Conservation (phyloP, 2,888 invertebrate species). For the Cephus rjabovi region DNA sequence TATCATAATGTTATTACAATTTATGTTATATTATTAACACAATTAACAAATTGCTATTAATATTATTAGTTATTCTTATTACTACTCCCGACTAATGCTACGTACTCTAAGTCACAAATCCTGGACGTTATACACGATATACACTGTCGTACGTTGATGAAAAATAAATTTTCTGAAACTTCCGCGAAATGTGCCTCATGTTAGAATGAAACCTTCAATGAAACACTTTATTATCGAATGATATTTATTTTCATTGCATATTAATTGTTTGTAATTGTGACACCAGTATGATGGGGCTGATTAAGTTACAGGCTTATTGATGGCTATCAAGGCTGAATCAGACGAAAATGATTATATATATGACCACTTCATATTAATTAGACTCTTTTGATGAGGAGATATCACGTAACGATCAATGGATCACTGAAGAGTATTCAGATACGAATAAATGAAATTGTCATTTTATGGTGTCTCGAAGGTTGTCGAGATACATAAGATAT, state of each 20-base stretch:
- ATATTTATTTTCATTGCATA: not conserved
- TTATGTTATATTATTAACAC: slow-evolving; percentile 14
- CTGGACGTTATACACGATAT: slow-evolving; percentile 36
- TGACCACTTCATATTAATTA: not conserved
- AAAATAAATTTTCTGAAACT: slow-evolving; percentile 31
- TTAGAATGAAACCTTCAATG: not conserved
- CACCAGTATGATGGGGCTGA: not conserved
- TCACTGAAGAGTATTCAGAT: not conserved
- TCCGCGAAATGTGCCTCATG: not conserved
- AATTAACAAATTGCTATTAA: slow-evolving; percentile 10
- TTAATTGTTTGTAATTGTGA: not conserved
- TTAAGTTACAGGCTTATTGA: not conserved
- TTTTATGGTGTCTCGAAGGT: not conserved
- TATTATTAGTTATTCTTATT: slow-evolving; percentile 16
- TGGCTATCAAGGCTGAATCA: not conserved
- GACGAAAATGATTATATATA: not conserved
- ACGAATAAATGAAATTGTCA: not conserved
- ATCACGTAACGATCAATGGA: not conserved
- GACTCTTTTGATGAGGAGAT: not conserved
- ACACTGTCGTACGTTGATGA: slow-evolving; percentile 25
- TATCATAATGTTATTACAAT: slow-evolving; percentile 26
- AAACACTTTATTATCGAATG: not conserved
- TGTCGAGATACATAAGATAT: not conserved
- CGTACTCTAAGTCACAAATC: slow-evolving; percentile 23
- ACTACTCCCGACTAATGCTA: slow-evolving; percentile 11